Conservation (phyloP, 2,797 vertebrate genomes). For the Macrochelys suwanniensis region DNA sequence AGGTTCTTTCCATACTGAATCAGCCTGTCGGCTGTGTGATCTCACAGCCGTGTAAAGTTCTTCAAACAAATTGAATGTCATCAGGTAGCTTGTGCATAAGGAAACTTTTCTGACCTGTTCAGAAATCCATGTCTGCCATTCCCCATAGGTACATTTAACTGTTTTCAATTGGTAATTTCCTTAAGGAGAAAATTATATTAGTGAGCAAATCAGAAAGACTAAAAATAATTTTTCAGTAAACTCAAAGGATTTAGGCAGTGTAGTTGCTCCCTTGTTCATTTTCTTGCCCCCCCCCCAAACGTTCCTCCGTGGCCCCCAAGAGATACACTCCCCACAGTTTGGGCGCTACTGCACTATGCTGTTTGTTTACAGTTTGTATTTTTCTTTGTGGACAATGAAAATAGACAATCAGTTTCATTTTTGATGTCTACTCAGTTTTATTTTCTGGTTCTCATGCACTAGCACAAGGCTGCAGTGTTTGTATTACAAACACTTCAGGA, state of each 20-base stretch:
- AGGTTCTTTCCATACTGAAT: constrained; percentile 16
- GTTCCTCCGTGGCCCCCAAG: too few relatives aligned
- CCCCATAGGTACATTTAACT: constrained; percentile 48
- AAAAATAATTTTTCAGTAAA: background rate
- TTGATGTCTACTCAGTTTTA: background rate
- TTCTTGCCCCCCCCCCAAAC: background rate
- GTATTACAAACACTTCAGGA: background rate
- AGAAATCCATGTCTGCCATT: constrained; percentile 59
- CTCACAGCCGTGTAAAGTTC: constrained; percentile 23
- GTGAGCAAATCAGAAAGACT: constrained; percentile 45
- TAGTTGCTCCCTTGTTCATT: background rate
- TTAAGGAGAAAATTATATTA: constrained; percentile 25
- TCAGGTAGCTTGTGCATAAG: constrained; percentile 59
- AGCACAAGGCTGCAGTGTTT: background rate
- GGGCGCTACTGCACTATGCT: background rate
- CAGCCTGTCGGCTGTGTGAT: constrained; percentile 5
- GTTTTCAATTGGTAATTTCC: constrained; percentile 32
- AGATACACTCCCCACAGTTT: too few relatives aligned
- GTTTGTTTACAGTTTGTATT: background rate
- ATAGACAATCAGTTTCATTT: background rate
- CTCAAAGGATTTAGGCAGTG: background rate
- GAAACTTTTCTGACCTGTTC: constrained; percentile 56
- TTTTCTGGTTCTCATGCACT: background rate
- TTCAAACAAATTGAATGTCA: constrained; percentile 51
- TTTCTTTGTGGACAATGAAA: background rate